A percentile compares a stretch with the other conserved stretches of the same genome.
Conservation (phyloP, 2,888 invertebrate genomes). For the Quadriops clusia region DNA sequence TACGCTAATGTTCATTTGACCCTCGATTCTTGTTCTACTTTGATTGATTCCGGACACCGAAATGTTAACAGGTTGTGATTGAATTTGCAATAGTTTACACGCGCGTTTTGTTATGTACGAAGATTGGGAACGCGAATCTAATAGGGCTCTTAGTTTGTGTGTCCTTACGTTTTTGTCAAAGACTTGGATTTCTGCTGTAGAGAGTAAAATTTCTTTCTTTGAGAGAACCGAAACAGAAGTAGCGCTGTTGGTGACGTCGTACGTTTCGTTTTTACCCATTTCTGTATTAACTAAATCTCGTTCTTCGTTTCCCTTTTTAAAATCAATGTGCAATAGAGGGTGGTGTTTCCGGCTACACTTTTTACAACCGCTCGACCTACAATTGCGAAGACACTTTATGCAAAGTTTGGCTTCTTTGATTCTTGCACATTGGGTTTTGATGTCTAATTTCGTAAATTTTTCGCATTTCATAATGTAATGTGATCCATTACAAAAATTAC, state of each 20-base stretch:
- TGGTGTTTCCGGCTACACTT: background rate
- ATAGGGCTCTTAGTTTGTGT: background rate
- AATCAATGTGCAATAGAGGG: background rate
- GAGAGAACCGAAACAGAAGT: background rate
- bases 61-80: no score
- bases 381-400: constrained; percentile 1
- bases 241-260: background rate
- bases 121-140: background rate
- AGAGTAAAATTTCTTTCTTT: background rate
- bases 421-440: background rate
- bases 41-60: no score
- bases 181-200: background rate
- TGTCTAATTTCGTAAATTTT: background rate
- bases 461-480: background rate
- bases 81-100: no score
- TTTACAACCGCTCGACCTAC: constrained; percentile 2
- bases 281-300: constrained; percentile 1
- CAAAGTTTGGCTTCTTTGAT: constrained; percentile 1
- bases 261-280: no score
- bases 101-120: background rate
- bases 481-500: background rate
- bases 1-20: no score
- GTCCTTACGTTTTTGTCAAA: background rate
- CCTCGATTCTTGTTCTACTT: no score
- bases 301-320: constrained; percentile 1